A percentile compares a stretch with the other conserved stretches of the same genome.
phyloP scores from a whole-genome alignment of 2,888 invertebrate species.

The Plebejus melissa region DNA sequence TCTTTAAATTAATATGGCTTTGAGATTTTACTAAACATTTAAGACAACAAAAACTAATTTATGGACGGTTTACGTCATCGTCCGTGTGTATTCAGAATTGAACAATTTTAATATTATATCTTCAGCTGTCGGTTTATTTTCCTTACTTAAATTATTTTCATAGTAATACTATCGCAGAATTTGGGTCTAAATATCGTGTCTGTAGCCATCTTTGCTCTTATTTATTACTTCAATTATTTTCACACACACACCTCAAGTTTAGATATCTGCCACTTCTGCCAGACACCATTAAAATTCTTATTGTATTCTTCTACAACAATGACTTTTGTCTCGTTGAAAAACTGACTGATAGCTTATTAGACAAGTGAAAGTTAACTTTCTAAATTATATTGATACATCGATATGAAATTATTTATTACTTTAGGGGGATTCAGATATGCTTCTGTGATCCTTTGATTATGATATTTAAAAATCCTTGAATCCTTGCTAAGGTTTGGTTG shows the following conservation, averaged over 20 bases:
- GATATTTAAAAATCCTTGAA: no score
- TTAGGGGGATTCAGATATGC: background rate
- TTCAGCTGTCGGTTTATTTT: background rate
- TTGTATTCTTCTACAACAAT: slow-evolving; percentile 4
- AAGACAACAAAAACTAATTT: background rate
- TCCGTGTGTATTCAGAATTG: background rate
- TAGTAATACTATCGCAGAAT: no score
- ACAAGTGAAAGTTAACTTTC: slow-evolving; percentile 13
- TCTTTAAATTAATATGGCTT: background rate
- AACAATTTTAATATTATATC: background rate
- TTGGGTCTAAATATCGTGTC: no score
- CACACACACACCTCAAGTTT: background rate
- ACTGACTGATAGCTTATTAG: slow-evolving; percentile 16
- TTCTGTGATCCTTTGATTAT: no score
- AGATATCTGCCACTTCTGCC: background rate
- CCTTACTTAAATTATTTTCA: background rate
- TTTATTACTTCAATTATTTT: background rate
- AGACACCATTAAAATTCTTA: slow-evolving; percentile 8
- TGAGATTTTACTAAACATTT: background rate
- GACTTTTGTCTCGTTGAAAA: background rate
- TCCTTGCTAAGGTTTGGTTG: no score
- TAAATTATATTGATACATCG: background rate
- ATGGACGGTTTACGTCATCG: background rate
- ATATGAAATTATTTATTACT: background rate
- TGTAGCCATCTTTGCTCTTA: background rate